A percentile compares a stretch with the other conserved stretches of the same genome.
Evolutionary conservation across 1,140 invertebrate species (phyloP).

Genomic region (Matsumurasca onukii): DNA sequence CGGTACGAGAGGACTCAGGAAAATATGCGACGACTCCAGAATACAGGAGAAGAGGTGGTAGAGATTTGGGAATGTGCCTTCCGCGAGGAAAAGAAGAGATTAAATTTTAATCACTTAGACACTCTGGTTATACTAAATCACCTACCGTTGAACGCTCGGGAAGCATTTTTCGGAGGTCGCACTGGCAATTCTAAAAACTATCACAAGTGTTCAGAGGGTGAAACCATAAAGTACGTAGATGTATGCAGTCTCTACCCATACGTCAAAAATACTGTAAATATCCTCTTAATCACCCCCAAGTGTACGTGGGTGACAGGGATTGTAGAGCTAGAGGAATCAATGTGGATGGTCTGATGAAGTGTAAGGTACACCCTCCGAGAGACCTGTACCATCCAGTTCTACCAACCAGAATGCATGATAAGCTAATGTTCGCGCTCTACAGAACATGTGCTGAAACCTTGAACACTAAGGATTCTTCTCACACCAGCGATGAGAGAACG

Average conservation of each 20-base stretch:
- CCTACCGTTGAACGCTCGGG: background rate
- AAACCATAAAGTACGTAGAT: conserved; percentile 20
- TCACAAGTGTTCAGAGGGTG: background rate
- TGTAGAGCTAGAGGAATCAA: background rate
- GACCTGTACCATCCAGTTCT: conserved; percentile 45
- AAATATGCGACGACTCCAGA: background rate
- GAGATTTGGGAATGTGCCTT: conserved; percentile 22
- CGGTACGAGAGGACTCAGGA: background rate
- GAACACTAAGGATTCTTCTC: conserved; percentile 34
- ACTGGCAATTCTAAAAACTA: conserved; percentile 4
- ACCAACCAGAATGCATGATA: conserved; percentile 39
- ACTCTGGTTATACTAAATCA: background rate
- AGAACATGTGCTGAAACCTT: conserved; percentile 37
- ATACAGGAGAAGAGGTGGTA: background rate
- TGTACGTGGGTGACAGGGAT: conserved; percentile 41
- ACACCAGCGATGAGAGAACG: conserved; percentile 42
- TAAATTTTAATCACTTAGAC: background rate
- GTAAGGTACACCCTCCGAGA: conserved; percentile 42
- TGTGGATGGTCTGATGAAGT: conserved; percentile 42
- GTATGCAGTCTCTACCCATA: conserved; percentile 44
- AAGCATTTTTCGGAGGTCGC: background rate
- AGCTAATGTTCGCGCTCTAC: conserved; percentile 44
- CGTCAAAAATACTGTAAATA: conserved; percentile 44
- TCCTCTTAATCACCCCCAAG: conserved; percentile 46
- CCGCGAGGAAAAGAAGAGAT: background rate